Conservation (phyloP, 53 echinoderm and acorn worm genomes). For the Actinopyga echinites region DNA sequence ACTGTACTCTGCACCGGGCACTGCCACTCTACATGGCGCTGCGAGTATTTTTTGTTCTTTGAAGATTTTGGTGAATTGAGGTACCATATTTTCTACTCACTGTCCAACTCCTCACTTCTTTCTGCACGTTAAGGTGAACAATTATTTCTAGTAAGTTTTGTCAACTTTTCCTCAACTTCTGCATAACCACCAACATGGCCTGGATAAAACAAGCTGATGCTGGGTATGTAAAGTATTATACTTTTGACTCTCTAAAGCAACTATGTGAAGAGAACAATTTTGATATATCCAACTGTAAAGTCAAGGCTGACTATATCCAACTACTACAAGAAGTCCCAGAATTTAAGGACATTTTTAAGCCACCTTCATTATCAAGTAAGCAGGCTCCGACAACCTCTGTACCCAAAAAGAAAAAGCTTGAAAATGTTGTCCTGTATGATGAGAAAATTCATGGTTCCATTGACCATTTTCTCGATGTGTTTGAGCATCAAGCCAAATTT, state of each 20-base stretch:
- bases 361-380: background rate
- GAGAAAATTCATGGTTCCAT: conserved; percentile 8
- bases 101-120: too few species aligned
- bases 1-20: too few species aligned
- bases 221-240: conserved; percentile 12
- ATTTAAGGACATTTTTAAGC: conserved; percentile 10
- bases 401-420: conserved; percentile 10
- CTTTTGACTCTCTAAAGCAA: background rate
- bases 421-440: conserved; percentile 2
- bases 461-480: conserved; percentile 19
- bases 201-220: background rate
- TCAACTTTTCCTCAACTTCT: too few species aligned
- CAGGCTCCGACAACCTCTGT: background rate
- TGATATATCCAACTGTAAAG: background rate
- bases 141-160: too few species aligned
- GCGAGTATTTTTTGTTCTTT: too few species aligned
- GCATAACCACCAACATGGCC: too few species aligned
- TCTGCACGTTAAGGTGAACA: too few species aligned
- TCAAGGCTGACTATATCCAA: background rate
- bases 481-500: conserved; percentile 27
- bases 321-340: conserved; percentile 10
- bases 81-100: too few species aligned
- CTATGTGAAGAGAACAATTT: conserved; percentile 19
- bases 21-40: too few species aligned
- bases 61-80: too few species aligned